A percentile compares a stretch with the other conserved stretches of the same genome.
phyloP scores from a whole-genome alignment of 2,888 invertebrate genomes.

The Megamerina dolium region DNA sequence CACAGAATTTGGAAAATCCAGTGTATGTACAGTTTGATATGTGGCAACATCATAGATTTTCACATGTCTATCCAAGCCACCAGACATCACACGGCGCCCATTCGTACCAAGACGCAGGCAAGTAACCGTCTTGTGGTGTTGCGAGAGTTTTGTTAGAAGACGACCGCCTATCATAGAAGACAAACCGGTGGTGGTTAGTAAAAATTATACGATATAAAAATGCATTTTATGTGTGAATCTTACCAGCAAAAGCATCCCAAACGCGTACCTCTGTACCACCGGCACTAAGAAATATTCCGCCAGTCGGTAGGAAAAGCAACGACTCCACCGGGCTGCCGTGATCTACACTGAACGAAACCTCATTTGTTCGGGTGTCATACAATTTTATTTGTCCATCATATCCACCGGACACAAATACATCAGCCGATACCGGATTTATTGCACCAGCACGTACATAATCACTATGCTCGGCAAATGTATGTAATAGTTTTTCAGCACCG shows the following conservation, averaged over 20 bases:
- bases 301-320: constrained; percentile 78
- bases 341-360: constrained; percentile 66
- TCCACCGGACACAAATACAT: constrained; percentile 75
- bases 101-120: constrained; percentile 75
- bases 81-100: constrained; percentile 77
- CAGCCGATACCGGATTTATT: constrained; percentile 67
- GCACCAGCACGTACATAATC: constrained; percentile 85
- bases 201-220: background rate
- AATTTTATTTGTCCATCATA: constrained; percentile 85
- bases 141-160: constrained; percentile 73
- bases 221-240: constrained; percentile 2
- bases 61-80: constrained; percentile 86
- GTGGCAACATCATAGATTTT: constrained; percentile 85
- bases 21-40: constrained; percentile 80
- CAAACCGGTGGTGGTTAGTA: too few relatives aligned
- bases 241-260: constrained; percentile 85
- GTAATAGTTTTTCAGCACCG: constrained; percentile 68
- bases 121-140: constrained; percentile 95
- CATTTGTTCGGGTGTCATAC: constrained; percentile 74
- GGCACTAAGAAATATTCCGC: constrained; percentile 84
- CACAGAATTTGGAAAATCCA: constrained; percentile 86
- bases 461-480: constrained; percentile 61
- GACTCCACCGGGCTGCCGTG: constrained; percentile 90
- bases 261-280: constrained; percentile 87
- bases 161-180: constrained; percentile 63